Percentiles rank a stretch among this genome's conserved stretches.
Evolutionary conservation across 2,888 invertebrate genomes (phyloP).

Genomic region (Scaptomyza parva): DNA sequence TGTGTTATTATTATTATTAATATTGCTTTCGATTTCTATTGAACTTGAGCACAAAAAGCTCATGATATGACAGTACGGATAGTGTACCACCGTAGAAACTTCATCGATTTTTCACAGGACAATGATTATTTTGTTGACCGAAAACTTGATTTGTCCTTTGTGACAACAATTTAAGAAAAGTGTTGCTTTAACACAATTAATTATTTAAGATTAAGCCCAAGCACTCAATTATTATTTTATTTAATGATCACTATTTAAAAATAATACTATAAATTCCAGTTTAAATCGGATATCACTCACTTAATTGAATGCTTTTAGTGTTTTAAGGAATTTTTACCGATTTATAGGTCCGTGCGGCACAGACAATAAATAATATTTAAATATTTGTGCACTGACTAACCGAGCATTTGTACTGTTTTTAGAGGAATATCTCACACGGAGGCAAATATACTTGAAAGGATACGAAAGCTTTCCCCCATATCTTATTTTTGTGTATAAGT

Average conservation of each 20-base stretch:
- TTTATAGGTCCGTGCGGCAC: constrained; percentile 25
- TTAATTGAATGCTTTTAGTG: background rate
- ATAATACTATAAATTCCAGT: background rate
- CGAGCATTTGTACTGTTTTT: constrained; percentile 43
- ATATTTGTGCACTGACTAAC: constrained; percentile 26
- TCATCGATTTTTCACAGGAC: constrained; percentile 77
- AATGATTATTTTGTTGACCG: constrained; percentile 58
- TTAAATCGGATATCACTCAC: background rate
- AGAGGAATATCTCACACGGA: constrained; percentile 25
- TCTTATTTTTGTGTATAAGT: constrained; percentile 52
- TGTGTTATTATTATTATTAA: constrained; percentile 17
- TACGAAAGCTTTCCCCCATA: constrained; percentile 52
- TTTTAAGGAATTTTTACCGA: constrained; percentile 3
- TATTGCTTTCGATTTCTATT: constrained; percentile 38
- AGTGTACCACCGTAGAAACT: constrained; percentile 50
- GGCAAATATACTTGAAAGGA: constrained; percentile 48
- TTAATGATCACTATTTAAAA: background rate
- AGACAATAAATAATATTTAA: constrained; percentile 25
- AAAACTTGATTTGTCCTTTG: constrained; percentile 11
- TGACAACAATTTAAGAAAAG: background rate
- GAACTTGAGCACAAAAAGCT: constrained; percentile 57
- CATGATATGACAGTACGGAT: constrained; percentile 48
- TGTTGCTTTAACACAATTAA: background rate
- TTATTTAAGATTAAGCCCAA: background rate
- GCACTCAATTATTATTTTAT: background rate